Percentiles rank a stretch among this genome's conserved stretches.
phyloP scores from a whole-genome alignment of 2,888 invertebrate genomes.

The Stictocephala bisonia region DNA sequence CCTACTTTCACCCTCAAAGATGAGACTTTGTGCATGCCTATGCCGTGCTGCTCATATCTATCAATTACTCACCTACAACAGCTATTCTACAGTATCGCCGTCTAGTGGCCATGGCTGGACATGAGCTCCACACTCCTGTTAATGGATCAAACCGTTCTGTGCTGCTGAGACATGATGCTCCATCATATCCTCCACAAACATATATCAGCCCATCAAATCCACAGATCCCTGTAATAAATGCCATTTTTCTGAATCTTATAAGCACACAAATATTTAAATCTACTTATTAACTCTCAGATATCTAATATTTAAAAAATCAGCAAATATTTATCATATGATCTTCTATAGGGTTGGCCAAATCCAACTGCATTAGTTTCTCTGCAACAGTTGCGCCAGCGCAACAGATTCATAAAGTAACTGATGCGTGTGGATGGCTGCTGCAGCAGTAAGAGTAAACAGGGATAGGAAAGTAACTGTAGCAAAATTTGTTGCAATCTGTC shows the following conservation, averaged over 20 bases:
- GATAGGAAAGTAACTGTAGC: too few species aligned
- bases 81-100: constrained; percentile 75
- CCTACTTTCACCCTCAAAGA: too few species aligned
- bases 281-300: not conserved
- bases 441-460: too few species aligned
- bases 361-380: too few species aligned
- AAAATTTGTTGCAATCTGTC: too few species aligned
- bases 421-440: too few species aligned
- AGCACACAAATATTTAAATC: not conserved
- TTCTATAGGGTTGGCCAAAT: too few species aligned
- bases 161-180: constrained; percentile 75
- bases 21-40: not conserved
- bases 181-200: constrained; percentile 76
- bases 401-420: too few species aligned
- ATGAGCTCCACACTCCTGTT: constrained; percentile 77
- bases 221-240: constrained; percentile 66
- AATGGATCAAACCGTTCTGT: constrained; percentile 77
- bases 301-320: too few species aligned
- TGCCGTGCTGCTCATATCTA: not conserved
- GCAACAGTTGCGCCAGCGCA: too few species aligned
- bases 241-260: not conserved
- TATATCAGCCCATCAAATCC: constrained; percentile 73
- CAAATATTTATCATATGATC: too few species aligned
- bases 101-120: constrained; percentile 75
- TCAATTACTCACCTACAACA: constrained; percentile 67